A percentile compares a stretch with the other conserved stretches of the same genome.
phyloP scores from a whole-genome alignment of 2,888 invertebrate genomes.

The Galerucella nymphaeae region DNA sequence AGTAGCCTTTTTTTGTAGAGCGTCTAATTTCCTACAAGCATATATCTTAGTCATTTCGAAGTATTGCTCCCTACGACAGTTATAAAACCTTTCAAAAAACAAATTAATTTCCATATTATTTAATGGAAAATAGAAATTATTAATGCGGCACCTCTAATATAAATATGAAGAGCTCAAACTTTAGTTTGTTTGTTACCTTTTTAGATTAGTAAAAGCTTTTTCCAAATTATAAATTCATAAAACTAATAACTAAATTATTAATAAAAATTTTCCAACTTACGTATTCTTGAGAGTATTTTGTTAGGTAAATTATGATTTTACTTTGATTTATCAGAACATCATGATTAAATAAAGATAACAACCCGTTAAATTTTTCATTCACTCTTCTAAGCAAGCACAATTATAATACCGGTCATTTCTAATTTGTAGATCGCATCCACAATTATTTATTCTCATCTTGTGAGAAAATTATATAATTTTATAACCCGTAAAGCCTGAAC shows the following conservation, averaged over 20 bases:
- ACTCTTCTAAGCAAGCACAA: not conserved
- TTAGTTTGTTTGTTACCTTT: no score
- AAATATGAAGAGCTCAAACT: no score
- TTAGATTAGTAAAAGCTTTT: no score
- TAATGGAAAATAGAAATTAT: no score
- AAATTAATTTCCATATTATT: no score
- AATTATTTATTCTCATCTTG: not conserved
- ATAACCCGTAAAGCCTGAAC: slow-evolving; percentile 28
- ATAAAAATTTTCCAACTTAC: not conserved
- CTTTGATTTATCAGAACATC: not conserved
- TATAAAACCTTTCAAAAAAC: no score
- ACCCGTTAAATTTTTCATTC: not conserved
- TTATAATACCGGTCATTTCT: not conserved
- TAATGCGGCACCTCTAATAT: no score
- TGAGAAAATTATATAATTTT: not conserved
- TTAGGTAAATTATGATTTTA: not conserved
- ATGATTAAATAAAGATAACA: not conserved
- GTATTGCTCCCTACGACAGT: no score
- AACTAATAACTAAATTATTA: not conserved
- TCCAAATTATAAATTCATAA: no score
- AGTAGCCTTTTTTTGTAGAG: no score
- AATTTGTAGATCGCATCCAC: not conserved
- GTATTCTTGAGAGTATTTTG: not conserved
- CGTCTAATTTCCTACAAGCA: no score
- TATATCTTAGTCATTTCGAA: no score